Evolutionary conservation across 1,140 invertebrate genomes (phyloP).

Genomic region (Oedothorax gibbosus): DNA sequence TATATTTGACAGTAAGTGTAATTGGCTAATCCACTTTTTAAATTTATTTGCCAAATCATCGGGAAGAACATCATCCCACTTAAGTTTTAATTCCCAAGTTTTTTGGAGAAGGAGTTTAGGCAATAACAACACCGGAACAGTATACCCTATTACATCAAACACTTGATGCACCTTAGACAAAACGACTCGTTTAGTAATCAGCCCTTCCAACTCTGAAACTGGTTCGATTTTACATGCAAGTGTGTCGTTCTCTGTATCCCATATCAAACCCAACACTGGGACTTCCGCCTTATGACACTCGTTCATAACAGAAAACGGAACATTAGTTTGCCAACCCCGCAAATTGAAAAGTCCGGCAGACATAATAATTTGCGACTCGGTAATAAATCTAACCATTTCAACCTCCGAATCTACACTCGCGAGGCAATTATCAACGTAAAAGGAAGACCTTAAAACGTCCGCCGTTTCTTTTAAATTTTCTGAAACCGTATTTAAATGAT

Average conservation of each 20-base stretch:
- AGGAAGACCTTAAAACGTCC: slow-evolving; percentile 2
- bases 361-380: slow-evolving; percentile 14
- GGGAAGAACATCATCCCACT: neutral
- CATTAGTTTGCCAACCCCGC: slow-evolving; percentile 15
- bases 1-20: neutral
- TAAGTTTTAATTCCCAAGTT: neutral
- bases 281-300: neutral
- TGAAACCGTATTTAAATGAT: slow-evolving; percentile 17
- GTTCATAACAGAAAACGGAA: neutral
- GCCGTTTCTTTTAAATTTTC: slow-evolving; percentile 24
- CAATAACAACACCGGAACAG: neutral
- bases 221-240: neutral
- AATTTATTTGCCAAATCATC: neutral
- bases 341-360: slow-evolving; percentile 24
- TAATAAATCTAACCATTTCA: slow-evolving; percentile 17
- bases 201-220: neutral
- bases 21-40: neutral
- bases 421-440: slow-evolving; percentile 51
- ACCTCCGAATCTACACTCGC: neutral
- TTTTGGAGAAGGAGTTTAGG: neutral
- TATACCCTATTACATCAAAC: neutral
- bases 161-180: neutral
- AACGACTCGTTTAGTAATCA: neutral
- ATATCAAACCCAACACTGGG: neutral
- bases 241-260: neutral